These are phyloP conservation scores for Drosophila percnosoma DNA, from an alignment of 2,888 invertebrate genomes.

Conservation along the genomic window DNA sequence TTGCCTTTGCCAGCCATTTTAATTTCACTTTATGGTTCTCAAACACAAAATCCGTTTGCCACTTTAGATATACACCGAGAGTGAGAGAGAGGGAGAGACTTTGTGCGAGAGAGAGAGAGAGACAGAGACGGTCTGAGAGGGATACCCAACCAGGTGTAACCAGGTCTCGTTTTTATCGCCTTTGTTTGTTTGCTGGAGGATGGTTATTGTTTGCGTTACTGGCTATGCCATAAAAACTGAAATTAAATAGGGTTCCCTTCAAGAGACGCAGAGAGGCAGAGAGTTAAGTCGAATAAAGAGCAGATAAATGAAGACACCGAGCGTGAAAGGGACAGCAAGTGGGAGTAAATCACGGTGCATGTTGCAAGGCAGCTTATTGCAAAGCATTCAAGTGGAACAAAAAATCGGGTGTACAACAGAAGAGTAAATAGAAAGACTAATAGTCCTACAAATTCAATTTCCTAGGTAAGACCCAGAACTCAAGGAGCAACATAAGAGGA, in stretches of 20 bases:
- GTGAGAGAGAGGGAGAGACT: neutral
- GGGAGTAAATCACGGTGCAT: slow-evolving; percentile 8
- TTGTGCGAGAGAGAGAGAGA: neutral
- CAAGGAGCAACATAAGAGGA: neutral
- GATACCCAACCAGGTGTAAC: slow-evolving; percentile 53
- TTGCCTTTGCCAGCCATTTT: slow-evolving; percentile 66
- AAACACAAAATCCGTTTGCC: slow-evolving; percentile 78
- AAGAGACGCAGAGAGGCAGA: slow-evolving; percentile 9
- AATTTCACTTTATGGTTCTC: slow-evolving; percentile 81
- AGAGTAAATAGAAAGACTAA: slow-evolving; percentile 1
- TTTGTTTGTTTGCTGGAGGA: slow-evolving; percentile 38
- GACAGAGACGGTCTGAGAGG: neutral
- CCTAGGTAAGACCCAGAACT: neutral
- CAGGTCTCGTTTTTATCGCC: slow-evolving; percentile 66
- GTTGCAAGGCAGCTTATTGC: slow-evolving; percentile 17
- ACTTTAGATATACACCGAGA: slow-evolving; percentile 30
- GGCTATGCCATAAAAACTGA: slow-evolving; percentile 60
- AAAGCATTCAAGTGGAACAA: slow-evolving; percentile 13
- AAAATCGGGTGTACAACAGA: slow-evolving; percentile 10
- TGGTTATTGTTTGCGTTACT: slow-evolving; percentile 55
- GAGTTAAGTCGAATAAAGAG: slow-evolving; percentile 2
- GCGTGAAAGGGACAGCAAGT: neutral
- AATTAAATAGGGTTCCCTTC: slow-evolving; percentile 47
- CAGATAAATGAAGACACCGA: neutral
- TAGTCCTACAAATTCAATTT: slow-evolving; percentile 1